Evolutionary conservation across 2,888 invertebrate species (phyloP).

Genomic region (Smittia aterrima): DNA sequence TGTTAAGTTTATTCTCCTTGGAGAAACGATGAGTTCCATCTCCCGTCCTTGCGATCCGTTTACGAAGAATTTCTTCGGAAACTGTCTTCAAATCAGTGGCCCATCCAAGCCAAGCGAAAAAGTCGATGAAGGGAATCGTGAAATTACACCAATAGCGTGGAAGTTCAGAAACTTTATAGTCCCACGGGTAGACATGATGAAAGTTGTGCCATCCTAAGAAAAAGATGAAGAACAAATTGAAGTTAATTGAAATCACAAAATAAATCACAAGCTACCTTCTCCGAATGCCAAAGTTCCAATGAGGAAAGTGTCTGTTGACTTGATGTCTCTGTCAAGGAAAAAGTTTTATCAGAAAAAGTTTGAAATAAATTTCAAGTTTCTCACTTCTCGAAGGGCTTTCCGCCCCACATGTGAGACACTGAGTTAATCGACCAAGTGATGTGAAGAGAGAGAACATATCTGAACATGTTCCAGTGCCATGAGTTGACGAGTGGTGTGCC

Average conservation of each 20-base stretch:
- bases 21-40: slow-evolving; percentile 61
- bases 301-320: background rate
- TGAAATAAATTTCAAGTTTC: background rate
- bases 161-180: slow-evolving; percentile 72
- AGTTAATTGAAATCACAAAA: no score
- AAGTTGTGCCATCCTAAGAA: slow-evolving; percentile 25
- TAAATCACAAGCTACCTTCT: background rate
- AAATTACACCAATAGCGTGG: slow-evolving; percentile 64
- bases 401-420: background rate
- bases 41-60: slow-evolving; percentile 69
- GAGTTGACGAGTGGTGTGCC: background rate
- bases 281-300: slow-evolving; percentile 11
- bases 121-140: slow-evolving; percentile 64
- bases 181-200: slow-evolving; percentile 73
- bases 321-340: background rate
- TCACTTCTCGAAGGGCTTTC: background rate
- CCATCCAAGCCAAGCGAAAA: slow-evolving; percentile 69
- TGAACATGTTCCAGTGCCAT: background rate
- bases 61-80: slow-evolving; percentile 65
- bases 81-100: slow-evolving; percentile 85
- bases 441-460: background rate
- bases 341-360: background rate
- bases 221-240: background rate
- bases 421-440: background rate
- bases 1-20: background rate